Evolutionary conservation across 2,797 vertebrate species (phyloP), one percentile per base, ranked within the genome.

Genomic region (Muraenolepis orangiensis): DNA sequence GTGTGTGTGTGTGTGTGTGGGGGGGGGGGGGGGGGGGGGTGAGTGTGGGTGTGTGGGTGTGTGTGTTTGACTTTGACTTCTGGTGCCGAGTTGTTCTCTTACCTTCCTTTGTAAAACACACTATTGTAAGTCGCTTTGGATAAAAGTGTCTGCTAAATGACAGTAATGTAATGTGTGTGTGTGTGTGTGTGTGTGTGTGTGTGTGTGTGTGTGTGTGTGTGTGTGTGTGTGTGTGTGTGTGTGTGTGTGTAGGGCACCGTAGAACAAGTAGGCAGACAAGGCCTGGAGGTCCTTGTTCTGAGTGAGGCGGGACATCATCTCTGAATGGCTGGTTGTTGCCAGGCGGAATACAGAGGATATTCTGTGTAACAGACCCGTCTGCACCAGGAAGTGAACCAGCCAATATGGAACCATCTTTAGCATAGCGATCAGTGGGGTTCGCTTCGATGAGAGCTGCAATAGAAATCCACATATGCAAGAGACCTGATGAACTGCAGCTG

Each of bases 261-360:
- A 95, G 85, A 95, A 95, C 14, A 95, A 81, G 87, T 95, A 95
- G 32, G 93, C 84, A 36, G 95, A 90, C 42, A 95, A 84, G 0
- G 91, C 87, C 0, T 90, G 90, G 72, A 95, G 89, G 83, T 95
- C 95, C 6, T 81, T 91, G 86, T 94, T 85, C 18, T 85, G 34
- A 0, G 94, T 95, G 69, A 95, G 87, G 8, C 0, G 69, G 0
- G 85, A 87, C 70, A 92, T 82, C 0, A 94, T 81, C 38, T 91
- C 74, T 32, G 92, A 91, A 74, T 95, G 94, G 81, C 77, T 94
- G 79, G 92, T 91, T 61, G 87, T 61, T 12, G 93, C 91, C 18
- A 95, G 81, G 66, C 36, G 74, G 81, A 95, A 94, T 34, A 95
- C 78, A 0, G 93, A 89, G 0, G 94, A 95, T 32, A 95, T 36